Evolutionary conservation across 1,140 invertebrate genomes (phyloP).

Genomic region (Oscheius sp.): DNA sequence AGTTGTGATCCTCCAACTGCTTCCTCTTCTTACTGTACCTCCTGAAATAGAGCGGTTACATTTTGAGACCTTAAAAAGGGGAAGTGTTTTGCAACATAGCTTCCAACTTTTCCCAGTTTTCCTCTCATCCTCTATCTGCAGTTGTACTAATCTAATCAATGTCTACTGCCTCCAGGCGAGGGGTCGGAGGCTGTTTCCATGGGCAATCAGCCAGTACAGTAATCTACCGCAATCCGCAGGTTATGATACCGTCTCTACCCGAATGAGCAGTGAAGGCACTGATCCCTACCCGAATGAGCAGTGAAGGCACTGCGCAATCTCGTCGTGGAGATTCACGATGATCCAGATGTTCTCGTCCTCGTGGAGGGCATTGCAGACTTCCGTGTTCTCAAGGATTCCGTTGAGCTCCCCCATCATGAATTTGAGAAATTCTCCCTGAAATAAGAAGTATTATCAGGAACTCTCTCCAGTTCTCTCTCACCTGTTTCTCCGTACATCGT

Average conservation of each 20-base stretch:
- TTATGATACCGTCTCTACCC: neutral
- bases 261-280: neutral
- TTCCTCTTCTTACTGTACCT: slow-evolving; percentile 15
- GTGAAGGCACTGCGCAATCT: slow-evolving; percentile 12
- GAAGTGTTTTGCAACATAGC: slow-evolving; percentile 8
- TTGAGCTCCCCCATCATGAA: neutral
- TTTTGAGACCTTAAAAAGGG: too few species aligned
- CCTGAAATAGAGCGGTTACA: slow-evolving; percentile 3
- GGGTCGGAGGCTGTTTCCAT: too few species aligned
- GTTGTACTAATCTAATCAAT: neutral
- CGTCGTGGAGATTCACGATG: slow-evolving; percentile 12
- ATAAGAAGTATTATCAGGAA: too few species aligned
- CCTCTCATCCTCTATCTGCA: neutral
- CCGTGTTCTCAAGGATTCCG: neutral
- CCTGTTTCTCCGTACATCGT: neutral
- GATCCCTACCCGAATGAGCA: slow-evolving; percentile 14
- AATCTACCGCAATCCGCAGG: too few species aligned
- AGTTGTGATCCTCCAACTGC: slow-evolving; percentile 17
- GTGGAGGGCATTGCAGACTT: neutral
- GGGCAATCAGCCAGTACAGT: too few species aligned
- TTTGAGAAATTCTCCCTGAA: slow-evolving; percentile 5
- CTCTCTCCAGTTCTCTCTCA: too few species aligned
- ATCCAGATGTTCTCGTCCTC: slow-evolving; percentile 12
- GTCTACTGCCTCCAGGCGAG: too few species aligned
- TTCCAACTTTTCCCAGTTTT: neutral